Conservation (phyloP, 1,140 invertebrate species). For the Brachionus calyciflorus region DNA sequence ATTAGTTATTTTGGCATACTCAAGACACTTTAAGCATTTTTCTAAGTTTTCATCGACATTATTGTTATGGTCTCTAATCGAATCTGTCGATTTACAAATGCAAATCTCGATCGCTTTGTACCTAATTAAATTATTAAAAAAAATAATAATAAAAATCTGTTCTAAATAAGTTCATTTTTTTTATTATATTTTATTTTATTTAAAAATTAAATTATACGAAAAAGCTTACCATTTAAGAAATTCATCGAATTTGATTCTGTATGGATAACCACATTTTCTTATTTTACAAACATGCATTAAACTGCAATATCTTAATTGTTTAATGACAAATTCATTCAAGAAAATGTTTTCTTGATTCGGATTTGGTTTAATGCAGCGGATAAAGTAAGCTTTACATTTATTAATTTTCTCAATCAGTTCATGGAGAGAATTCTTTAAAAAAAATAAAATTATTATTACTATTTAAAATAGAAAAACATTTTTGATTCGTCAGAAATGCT, state of each 20-base stretch:
- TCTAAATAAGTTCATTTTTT: no score
- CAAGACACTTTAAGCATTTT: slow-evolving; percentile 42
- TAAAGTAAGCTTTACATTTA: slow-evolving; percentile 71
- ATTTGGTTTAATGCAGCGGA: slow-evolving; percentile 76
- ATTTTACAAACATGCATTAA: slow-evolving; percentile 99
- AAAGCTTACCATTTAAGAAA: slow-evolving; percentile 64
- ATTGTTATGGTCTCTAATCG: slow-evolving; percentile 19
- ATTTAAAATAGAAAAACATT: background rate
- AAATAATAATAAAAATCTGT: background rate
- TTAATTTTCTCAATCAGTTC: slow-evolving; percentile 69
- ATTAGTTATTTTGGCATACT: slow-evolving; percentile 44
- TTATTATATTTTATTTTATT: no score
- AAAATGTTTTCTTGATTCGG: slow-evolving; percentile 67
- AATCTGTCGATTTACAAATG: background rate
- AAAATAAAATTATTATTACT: background rate
- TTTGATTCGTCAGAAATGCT: no score
- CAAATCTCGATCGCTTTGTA: slow-evolving; percentile 34
- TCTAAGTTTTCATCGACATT: slow-evolving; percentile 25
- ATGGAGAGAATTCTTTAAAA: slow-evolving; percentile 42
- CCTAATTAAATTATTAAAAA: background rate
- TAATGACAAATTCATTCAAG: slow-evolving; percentile 63
- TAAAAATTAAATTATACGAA: background rate
- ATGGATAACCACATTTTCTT: slow-evolving; percentile 84
- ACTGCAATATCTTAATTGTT: slow-evolving; percentile 93
- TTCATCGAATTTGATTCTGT: slow-evolving; percentile 66